Evolutionary conservation across 2,888 invertebrate species (phyloP), one percentile per base, ranked within the genome.

Genomic region (Tethea ocularis): DNA sequence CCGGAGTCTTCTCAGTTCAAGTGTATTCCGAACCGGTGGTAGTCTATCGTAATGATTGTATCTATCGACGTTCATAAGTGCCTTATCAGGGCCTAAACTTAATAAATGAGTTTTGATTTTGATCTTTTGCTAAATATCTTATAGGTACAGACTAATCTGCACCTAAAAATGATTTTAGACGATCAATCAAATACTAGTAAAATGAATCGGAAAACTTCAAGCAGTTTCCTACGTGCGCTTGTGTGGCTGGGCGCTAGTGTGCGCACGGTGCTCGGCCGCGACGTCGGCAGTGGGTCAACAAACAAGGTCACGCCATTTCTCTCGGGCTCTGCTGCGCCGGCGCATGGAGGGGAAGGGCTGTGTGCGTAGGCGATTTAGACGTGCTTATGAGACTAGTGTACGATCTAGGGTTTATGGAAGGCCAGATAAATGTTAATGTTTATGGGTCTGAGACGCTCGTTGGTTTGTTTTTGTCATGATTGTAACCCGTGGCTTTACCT

Each of bases 271-370:
- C 89, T 78, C 80, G 85, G 74, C 84, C 66, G 91, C 88, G 91
- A 90, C 89, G 88, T 90, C 91, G 88, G 72, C 89, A 91, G 87
- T 92, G 81, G 92, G 92, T 90, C 92, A 92, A 80, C 82, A 80
- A 92, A 91, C 90, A 91, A 91, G 92, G 92, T 86, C 92, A 84
- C 77, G 82, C 82, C 92, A 92, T 92, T 92, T 92, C 92, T 92
- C 91, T 82, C 66, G 59, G 63, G 61, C 64, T 62, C 63, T 61
- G 71, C 46, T 46, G 72, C 62, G 60, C 55, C 68, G 64, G 60
- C 61, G 68, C 74, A 66, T 46, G 71, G 61, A 57, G 62, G 62
- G 67, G 63, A 72, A 73, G 78, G 78, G 75, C 71, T 46, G 46
- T 63, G 64, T 69, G 75, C 74, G 77, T 76, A 80, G 78, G 74